Base-by-base conservation (phyloP, 1,140 invertebrate species). In the Galleria mellonella region DNA sequence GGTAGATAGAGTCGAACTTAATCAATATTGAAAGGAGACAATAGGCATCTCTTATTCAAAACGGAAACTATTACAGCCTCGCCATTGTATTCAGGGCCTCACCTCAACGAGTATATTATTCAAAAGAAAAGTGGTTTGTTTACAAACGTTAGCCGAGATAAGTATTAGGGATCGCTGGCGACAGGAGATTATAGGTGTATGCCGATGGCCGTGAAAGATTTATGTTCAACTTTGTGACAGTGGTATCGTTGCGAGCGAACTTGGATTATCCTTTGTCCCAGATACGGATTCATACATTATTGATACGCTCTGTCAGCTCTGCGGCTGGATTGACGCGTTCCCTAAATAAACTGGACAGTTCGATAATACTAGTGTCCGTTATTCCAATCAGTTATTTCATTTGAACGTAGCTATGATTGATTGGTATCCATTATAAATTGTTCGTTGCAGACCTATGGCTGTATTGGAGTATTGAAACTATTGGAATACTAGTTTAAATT, bases 21-120 rank as follows among this genome's bases (percentile, higher is more conserved):
- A 81, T 81, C 79, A 81, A 83, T 79, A 82, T 70, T 58, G 66
- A 55, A 62, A 53, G 54, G 55, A 83, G 68, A 83, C 77, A 83
- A 83, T 82, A 55, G 76, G 46, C 69, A 73, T 75, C 72, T 74
- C 72, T 76, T 78, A 77, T 78, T 79, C 74, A 73, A 76, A 83
- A 78, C 79, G 79, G 79, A 82, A 84, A 84, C 79, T 82, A 76
- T 84, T 84, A 84, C 64, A 63, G 69, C 56, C 45, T 69, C 55
- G 62, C 72, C 64, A 84, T 82, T 84, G 79, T 84, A 68, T 79
- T 77, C 72, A 51, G 58, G 44, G 67, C 68, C 75, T 78, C 67
- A 71, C 67, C 73, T 76, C 66, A 50, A 57, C 58, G 60, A 70
- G 65, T 70, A 59, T 68, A 74, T 79, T 81, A 78, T 79, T 78